Percentiles rank a stretch among this genome's conserved stretches.
These are phyloP conservation scores for Chaetophractus vellerosus DNA, from an alignment of 2,797 vertebrate genomes.

Conservation along the genomic window DNA sequence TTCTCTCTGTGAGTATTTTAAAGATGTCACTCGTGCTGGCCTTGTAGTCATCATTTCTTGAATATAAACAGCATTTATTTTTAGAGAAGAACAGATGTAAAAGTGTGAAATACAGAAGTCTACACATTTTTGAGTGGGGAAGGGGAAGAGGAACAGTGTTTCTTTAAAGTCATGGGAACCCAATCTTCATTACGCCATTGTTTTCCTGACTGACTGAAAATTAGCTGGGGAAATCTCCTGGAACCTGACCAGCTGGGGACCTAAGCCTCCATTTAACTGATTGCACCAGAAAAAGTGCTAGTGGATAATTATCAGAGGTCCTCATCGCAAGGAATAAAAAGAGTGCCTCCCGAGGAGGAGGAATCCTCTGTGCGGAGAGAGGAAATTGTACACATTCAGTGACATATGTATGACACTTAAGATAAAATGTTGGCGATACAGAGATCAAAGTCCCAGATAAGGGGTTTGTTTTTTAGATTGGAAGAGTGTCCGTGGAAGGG, in stretches of 20 bases:
- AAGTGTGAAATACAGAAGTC: constrained; percentile 62
- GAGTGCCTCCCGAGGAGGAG: background rate
- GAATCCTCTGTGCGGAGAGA: background rate
- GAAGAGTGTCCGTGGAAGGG: background rate
- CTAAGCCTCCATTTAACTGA: constrained; percentile 6
- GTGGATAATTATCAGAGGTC: background rate
- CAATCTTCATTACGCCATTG: constrained; percentile 55
- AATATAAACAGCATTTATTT: constrained; percentile 75
- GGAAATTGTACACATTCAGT: background rate
- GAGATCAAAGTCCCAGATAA: background rate
- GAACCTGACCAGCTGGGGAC: constrained; percentile 67
- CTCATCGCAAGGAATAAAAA: background rate
- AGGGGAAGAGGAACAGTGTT: background rate
- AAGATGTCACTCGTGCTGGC: background rate
- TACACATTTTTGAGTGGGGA: background rate
- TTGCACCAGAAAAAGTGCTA: constrained; percentile 17
- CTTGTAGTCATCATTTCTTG: constrained; percentile 58
- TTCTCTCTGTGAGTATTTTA: constrained; percentile 53
- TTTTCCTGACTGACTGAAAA: constrained; percentile 77
- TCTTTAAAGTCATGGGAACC: constrained; percentile 49
- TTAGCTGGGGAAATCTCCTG: constrained; percentile 76
- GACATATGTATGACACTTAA: background rate
- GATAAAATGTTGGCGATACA: background rate
- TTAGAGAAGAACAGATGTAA: constrained; percentile 60
- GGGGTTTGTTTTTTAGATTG: background rate